Base-by-base conservation (phyloP, 2,888 invertebrate genomes). In the Pseudeuparius sepicola region DNA sequence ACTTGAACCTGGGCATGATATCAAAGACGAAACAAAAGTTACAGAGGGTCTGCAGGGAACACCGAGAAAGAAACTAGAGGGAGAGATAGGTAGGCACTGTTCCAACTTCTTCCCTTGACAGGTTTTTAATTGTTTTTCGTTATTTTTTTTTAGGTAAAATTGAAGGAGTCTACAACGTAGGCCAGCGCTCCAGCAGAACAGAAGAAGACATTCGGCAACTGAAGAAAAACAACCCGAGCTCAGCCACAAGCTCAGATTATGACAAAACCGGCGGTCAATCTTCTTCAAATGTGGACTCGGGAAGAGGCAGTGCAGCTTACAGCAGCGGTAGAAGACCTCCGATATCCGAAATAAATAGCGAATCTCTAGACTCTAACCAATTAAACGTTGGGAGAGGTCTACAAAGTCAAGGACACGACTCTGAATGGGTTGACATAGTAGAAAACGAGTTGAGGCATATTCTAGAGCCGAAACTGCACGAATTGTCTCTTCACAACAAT, bases 371-470 rank as follows among this genome's bases (percentile, higher is more conserved):
- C 50, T 67, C 69, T 7, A 65, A 64, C 26, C 58, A 53, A 31
- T 34, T 33, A 11, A 34, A 10, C 6, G 11, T 5, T 7, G 11
- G n/a, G 18, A 45, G 44, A 27, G 44, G 45, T 16, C n/a, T n/a
- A n/a, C n/a, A n/a, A n/a, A n/a, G n/a, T n/a, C 55, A 23, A 64
- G 71, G 65, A 16, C 73, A 71, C 45, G 81, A 82, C 50, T 73
- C 79, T 16, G 83, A 84, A 59, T 85, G 85, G 85, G 81, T 81
- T 2, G 83, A 83, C 49, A 71, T 82, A 29, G 84, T 84, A 6
- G 84, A 85, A 56, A 80, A 79, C 26, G 85, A 85, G 57, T 65
- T 85, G 13, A 67, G 83, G 11, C 78, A 80, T 56, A 84, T 84
- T 51, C 59, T 84, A 42, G 82, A 83, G 53, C 82, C 82, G 2